Evolutionary conservation across 2,113 vertebrate species (phyloP), one percentile per base, ranked within the genome.

Genomic region (Rhinopithecus roxellana): DNA sequence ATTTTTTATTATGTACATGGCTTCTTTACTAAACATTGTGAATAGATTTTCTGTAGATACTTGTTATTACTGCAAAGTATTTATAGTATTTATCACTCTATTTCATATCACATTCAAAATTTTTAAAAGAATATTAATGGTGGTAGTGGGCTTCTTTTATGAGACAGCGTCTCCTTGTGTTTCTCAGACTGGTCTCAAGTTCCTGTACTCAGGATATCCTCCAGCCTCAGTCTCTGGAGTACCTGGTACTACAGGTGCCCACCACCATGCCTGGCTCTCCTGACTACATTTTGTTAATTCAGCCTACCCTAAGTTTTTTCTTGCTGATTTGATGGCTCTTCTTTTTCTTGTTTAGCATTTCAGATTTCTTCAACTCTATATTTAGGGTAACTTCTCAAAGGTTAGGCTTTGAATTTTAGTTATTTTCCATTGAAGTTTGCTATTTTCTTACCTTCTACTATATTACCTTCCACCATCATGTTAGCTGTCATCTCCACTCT

Each of bases 1-100:
- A 32, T 64, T 23, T 38, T 81, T 90, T 55, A 52, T 48, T 70
- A 57, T 61, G 17, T 61, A 20, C 22, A n/a, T 55, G 45, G 20
- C 45, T 92, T 94, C 75, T 90, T 87, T 78, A 79, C 59, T 96
- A 74, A 91, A 84, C 38, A 61, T 67, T 75, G 50, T 52, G 55
- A 45, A 45, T 52, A 75, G 32, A 64, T 78, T 77, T 81, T 52
- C 3, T 43, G 8, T 75, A 74, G 45, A 4, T 91, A 32, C n/a
- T 93, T 32, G 6, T 18, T 69, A 69, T 69, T 69, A n/a, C 35
- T 97, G 35, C 25, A 22, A 16, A 90, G 70, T 82, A 74, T 80
- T 95, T 43, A 57, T 72, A 81, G 17, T 72, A 57, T 75, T 57
- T 87, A 22, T 85, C 88, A 75, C 30, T 4, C 5, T 82, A 25